A percentile compares a stretch with the other conserved stretches of the same genome.
These are phyloP conservation scores for Nipponia nippon DNA, from an alignment of 2,113 vertebrate genomes.

Conservation along the genomic window DNA sequence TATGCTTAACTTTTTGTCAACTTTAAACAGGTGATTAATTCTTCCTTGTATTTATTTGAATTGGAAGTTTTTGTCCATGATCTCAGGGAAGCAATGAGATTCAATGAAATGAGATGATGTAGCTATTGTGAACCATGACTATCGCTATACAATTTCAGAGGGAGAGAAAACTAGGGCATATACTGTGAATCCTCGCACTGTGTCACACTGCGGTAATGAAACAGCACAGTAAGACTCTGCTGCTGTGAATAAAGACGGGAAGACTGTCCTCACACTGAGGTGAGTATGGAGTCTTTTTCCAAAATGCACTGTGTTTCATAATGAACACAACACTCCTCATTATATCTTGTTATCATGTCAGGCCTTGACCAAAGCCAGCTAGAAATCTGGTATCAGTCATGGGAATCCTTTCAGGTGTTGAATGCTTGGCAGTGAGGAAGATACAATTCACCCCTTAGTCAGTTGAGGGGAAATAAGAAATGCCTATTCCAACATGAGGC, in stretches of 20 bases:
- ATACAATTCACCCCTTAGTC: neutral
- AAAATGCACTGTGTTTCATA: neutral
- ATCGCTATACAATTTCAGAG: neutral
- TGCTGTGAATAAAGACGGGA: neutral
- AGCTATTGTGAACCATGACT: neutral
- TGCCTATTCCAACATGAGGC: neutral
- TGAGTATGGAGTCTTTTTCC: neutral
- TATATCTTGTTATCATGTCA: neutral
- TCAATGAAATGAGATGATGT: neutral
- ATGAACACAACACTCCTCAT: neutral
- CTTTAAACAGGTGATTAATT: neutral
- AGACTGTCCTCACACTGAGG: neutral
- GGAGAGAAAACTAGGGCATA: neutral
- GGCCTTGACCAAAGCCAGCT: neutral
- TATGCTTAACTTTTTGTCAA: neutral
- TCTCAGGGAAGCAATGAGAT: neutral
- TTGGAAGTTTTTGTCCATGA: neutral
- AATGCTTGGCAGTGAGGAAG: neutral
- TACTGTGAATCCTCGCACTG: neutral
- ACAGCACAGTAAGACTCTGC: neutral
- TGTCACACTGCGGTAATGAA: neutral
- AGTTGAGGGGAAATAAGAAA: neutral
- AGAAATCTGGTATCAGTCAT: neutral
- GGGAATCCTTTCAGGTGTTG: neutral
- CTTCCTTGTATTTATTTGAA: neutral